phyloP scores from a whole-genome alignment of 2,797 vertebrate genomes.

The Semaprochilodus insignis region DNA sequence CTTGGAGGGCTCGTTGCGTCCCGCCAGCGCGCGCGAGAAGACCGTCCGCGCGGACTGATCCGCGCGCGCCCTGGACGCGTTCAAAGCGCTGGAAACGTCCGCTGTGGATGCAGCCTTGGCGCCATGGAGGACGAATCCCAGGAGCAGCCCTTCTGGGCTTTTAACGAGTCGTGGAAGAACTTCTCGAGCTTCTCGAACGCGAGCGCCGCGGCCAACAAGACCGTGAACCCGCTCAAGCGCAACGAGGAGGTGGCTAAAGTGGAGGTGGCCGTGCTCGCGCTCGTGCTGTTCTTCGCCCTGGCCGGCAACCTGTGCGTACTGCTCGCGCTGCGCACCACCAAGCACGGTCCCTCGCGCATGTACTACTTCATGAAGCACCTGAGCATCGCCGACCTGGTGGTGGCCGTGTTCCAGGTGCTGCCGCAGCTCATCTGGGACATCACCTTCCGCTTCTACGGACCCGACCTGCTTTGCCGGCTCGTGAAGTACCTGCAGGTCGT shows the following conservation, averaged over 20 bases:
- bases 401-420: slow-evolving; percentile 95
- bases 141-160: slow-evolving; percentile 61
- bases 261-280: slow-evolving; percentile 90
- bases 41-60: background rate
- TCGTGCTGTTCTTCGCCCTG: slow-evolving; percentile 91
- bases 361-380: slow-evolving; percentile 99
- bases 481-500: slow-evolving; percentile 97
- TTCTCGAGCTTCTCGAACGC: slow-evolving; percentile 67
- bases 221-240: slow-evolving; percentile 82
- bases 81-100: background rate
- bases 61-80: background rate
- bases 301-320: slow-evolving; percentile 93
- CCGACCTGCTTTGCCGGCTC: slow-evolving; percentile 91
- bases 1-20: background rate
- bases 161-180: slow-evolving; percentile 73
- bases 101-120: slow-evolving; percentile 10
- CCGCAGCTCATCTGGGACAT: slow-evolving; percentile 99
- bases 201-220: slow-evolving; percentile 75
- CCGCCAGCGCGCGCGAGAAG: background rate
- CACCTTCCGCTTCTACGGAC: slow-evolving; percentile 96
- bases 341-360: slow-evolving; percentile 93
- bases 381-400: slow-evolving; percentile 96
- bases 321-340: slow-evolving; percentile 88
- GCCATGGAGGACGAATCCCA: slow-evolving; percentile 75
- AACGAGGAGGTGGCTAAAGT: slow-evolving; percentile 96